Evolutionary conservation across 2,888 invertebrate species (phyloP).

Genomic region (Deroplatys truncata): DNA sequence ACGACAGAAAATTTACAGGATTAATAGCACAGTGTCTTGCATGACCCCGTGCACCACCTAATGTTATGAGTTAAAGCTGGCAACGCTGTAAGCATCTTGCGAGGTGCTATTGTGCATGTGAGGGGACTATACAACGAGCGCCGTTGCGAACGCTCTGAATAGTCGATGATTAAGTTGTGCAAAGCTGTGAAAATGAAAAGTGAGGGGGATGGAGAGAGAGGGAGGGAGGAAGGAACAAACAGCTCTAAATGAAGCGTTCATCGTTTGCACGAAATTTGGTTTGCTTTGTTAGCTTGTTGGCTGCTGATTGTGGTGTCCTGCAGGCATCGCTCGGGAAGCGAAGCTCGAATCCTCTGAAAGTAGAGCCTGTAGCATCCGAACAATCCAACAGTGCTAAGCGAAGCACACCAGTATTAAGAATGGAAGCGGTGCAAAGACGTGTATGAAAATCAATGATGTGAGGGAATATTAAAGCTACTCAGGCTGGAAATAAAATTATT

Average conservation of each 20-base stretch:
- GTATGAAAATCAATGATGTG: too few relatives aligned
- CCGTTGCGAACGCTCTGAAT: not conserved
- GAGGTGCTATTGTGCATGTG: not conserved
- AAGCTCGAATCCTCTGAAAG: not conserved
- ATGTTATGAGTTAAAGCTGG: not conserved
- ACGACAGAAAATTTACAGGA: too few relatives aligned
- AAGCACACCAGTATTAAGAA: too few relatives aligned
- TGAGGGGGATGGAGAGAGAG: not conserved
- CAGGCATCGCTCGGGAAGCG: not conserved
- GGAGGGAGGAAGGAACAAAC: constrained; percentile 18
- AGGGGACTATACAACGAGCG: not conserved
- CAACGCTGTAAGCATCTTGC: not conserved
- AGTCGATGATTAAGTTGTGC: constrained; percentile 18
- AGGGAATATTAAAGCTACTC: too few relatives aligned
- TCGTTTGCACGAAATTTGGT: constrained; percentile 14
- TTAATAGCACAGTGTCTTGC: too few relatives aligned
- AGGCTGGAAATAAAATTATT: too few relatives aligned
- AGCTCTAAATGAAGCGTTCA: constrained; percentile 15
- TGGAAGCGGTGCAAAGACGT: too few relatives aligned
- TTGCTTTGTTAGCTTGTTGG: constrained; percentile 15
- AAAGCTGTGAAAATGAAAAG: not conserved
- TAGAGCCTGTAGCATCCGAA: not conserved
- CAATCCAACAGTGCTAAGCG: too few relatives aligned
- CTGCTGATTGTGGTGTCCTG: not conserved
- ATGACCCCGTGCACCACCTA: too few relatives aligned